Evolutionary conservation across 1,140 invertebrate species (phyloP), one percentile per base, ranked within the genome.

Genomic region (Zaprionus ornatus): DNA sequence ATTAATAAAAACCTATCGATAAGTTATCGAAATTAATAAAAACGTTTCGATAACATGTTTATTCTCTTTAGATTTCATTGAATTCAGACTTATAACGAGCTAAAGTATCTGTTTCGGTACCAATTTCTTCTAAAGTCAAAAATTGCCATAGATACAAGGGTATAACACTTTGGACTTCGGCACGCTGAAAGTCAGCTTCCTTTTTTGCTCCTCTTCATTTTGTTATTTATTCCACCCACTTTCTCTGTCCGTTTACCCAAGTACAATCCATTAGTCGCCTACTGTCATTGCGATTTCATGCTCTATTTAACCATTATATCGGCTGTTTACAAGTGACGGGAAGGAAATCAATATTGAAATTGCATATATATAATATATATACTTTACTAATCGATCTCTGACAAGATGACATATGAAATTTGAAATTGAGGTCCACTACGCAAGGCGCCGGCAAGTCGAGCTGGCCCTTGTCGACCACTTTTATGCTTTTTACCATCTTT

Each of bases 401-500:
- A 72, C 70, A 61, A 83, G 81, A 59, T 77, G 74, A 82, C 91
- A 92, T 92, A 92, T 92, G 91, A 92, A 92, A 92, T 92, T 91
- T 91, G 77, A 88, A 88, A 81, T 74, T 73, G 69, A 69, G 69
- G 63, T 67, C 55, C 50, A 67, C 13, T 15, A 17, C n/a, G 23
- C 40, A 50, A 57, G 56, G 19, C 19, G 19, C 9, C n/a, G n/a
- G 40, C 25, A 10, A 35, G 40, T 21, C 12, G 13, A 35, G 32
- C 55, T 64, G 21, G 23, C 48, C 4, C 17, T 27, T 60, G 21
- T 4, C 2, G 45, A 50, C 19, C 71, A 48, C 74, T 79, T 92
- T 92, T 92, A 90, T 81, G 87, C 91, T 92, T 91, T 92, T 92
- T 92, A 92, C 91, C 91, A 92, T 92, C 91, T 92, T 92, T 92